Evolutionary conservation across 92 coral and sea anemone genomes (phyloP).

Genomic region (Paragorgia papillata): DNA sequence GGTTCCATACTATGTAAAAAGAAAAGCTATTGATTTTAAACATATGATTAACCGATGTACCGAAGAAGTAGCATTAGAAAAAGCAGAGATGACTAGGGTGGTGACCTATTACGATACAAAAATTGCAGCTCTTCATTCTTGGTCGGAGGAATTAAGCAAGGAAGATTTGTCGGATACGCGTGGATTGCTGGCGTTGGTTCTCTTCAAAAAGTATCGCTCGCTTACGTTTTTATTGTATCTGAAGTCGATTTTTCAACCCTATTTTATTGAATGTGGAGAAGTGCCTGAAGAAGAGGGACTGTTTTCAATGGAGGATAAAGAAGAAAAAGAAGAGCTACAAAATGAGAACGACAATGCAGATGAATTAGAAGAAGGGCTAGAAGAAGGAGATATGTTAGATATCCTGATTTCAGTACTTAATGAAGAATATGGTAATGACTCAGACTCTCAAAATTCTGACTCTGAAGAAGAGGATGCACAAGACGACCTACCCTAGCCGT

Average conservation of each 20-base stretch:
- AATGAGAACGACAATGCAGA: constrained; percentile 17
- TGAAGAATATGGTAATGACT: constrained; percentile 53
- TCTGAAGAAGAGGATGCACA: background rate
- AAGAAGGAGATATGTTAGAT: constrained; percentile 37
- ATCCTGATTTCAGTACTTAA: constrained; percentile 45
- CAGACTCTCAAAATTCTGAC: constrained; percentile 36
- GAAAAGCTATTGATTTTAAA: constrained; percentile 48
- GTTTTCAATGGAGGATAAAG: constrained; percentile 2
- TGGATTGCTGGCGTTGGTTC: constrained; percentile 38
- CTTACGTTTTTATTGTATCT: background rate
- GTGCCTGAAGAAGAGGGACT: constrained; percentile 30
- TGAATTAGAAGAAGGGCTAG: constrained; percentile 21
- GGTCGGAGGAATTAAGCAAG: constrained; percentile 29
- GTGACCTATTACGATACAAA: constrained; percentile 5
- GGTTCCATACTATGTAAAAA: constrained; percentile 49
- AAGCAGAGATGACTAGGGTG: constrained; percentile 48
- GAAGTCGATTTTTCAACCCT: background rate
- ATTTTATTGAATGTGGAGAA: background rate
- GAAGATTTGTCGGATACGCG: constrained; percentile 20
- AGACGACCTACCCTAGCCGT: too few relatives aligned
- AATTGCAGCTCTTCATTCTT: too few relatives aligned
- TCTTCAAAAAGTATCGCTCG: constrained; percentile 30
- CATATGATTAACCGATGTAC: constrained; percentile 43
- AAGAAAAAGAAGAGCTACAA: constrained; percentile 12
- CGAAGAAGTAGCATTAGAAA: constrained; percentile 40